A percentile compares a stretch with the other conserved stretches of the same genome.
phyloP scores from a whole-genome alignment of 2,797 vertebrate species.

The Enteromius mattozi region DNA sequence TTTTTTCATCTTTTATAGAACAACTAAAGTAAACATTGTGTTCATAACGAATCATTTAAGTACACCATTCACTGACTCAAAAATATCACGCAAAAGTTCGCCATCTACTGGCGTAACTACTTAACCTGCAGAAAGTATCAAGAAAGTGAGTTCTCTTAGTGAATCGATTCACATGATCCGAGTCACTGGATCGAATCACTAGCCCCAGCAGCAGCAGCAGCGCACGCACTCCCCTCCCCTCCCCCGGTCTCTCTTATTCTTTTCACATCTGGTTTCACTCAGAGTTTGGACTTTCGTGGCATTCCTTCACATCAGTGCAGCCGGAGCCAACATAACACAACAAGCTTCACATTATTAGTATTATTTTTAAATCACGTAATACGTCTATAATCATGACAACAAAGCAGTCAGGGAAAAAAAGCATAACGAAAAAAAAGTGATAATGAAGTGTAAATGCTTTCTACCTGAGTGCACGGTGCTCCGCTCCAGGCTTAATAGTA shows the following conservation, averaged over 20 bases:
- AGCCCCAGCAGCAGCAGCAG: neutral
- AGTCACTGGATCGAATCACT: neutral
- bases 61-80: neutral
- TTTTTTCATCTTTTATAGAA: neutral
- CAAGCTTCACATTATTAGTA: slow-evolving; percentile 1
- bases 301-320: slow-evolving; percentile 69
- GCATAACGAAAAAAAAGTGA: neutral
- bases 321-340: slow-evolving; percentile 42
- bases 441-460: slow-evolving; percentile 40
- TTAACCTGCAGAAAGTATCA: neutral
- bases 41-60: neutral
- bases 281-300: slow-evolving; percentile 79
- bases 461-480: slow-evolving; percentile 75
- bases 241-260: slow-evolving; percentile 53
- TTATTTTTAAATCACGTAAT: slow-evolving; percentile 33
- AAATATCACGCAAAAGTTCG: neutral
- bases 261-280: slow-evolving; percentile 85
- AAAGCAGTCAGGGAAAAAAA: neutral
- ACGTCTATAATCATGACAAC: neutral
- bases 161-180: slow-evolving; percentile 17
- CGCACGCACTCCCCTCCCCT: slow-evolving; percentile 63
- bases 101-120: neutral
- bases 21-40: too few species aligned
- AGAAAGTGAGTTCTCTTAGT: neutral
- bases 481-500: slow-evolving; percentile 75